Evolutionary conservation across 92 coral and sea anemone genomes (phyloP), one percentile per base, ranked within the genome.

Genomic region (Zoanthus sansibaricus): DNA sequence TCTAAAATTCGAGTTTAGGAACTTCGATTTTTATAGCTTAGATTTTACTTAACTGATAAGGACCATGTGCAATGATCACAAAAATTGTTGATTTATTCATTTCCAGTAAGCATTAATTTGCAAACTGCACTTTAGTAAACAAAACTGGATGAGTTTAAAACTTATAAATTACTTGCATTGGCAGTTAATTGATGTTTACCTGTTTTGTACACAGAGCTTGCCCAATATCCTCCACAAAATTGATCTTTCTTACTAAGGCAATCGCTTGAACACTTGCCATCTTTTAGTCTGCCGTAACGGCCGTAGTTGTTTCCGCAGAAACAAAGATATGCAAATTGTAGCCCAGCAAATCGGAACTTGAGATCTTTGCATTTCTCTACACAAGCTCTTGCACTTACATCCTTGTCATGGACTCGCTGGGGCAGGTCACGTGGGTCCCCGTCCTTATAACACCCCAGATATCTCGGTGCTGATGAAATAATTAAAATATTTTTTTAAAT

Each of bases 221-320:
- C 94, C 98, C 98, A 96, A 49, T 96, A 95, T 52, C 98, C 98
- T 1, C 98, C 98, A 68, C 98, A 96, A 25, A 90, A 93, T 30
- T 90, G 77, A 72, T 94, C 98, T 11, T 84, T 84, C 61, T 74
- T 82, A 49, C 72, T 82, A 33, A 87, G 75, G 59, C 98, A 96
- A 37, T 90, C 88, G 21, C 98, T 94, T 25, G 93, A 92, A 61
- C 98, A 96, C 80, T 89, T 93, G 68, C 91, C 93, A 14, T 94
- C 96, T 1, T 98, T 96, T 5, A 94, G 94, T 79, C 87, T 93
- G 16, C 98, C 98, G 78, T 91, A 96, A 56, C 96, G 79, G 11
- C 98, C 98, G 17, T 91, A 91, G 37, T 88, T 88, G 76, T 94
- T 88, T 52, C 98, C 98, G 82, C 98, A 96, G 92, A 96, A 96